Evolutionary conservation across 2,888 invertebrate genomes (phyloP).

Genomic region (Parapristionchus giblindavisi): DNA sequence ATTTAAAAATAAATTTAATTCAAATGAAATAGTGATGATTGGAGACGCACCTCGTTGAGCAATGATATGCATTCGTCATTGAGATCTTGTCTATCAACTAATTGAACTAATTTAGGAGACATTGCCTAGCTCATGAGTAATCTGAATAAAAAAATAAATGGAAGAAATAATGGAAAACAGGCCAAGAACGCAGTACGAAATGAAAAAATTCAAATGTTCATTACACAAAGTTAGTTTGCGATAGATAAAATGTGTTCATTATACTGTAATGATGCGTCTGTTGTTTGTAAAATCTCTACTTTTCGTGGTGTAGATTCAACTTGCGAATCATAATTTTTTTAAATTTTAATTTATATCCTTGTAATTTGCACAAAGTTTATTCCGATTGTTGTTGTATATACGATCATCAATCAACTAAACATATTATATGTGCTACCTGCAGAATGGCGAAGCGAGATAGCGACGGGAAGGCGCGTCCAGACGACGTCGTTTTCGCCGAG

Average conservation of each 20-base stretch:
- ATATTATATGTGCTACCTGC: not conserved
- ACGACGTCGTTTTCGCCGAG: constrained; percentile 25
- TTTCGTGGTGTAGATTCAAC: too few species aligned
- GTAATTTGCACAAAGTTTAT: not conserved
- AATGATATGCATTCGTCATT: constrained; percentile 29
- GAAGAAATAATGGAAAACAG: not conserved
- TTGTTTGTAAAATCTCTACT: too few species aligned
- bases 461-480: not conserved
- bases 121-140: constrained; percentile 13
- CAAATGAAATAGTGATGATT: not conserved
- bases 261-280: too few species aligned
- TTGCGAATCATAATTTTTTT: not conserved
- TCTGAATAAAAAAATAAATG: not conserved
- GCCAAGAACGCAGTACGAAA: too few species aligned
- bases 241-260: not conserved
- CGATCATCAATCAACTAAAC: not conserved
- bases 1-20: not conserved
- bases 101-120: not conserved
- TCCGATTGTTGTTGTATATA: not conserved
- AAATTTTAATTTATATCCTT: not conserved
- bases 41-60: constrained; percentile 24
- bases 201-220: too few species aligned
- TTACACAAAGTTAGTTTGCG: constrained; percentile 30
- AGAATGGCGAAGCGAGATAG: constrained; percentile 23
- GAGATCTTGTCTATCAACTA: constrained; percentile 36